These are phyloP conservation scores for Orthonyx spaldingii DNA, from an alignment of 2,113 vertebrate genomes.

Conservation along the genomic window DNA sequence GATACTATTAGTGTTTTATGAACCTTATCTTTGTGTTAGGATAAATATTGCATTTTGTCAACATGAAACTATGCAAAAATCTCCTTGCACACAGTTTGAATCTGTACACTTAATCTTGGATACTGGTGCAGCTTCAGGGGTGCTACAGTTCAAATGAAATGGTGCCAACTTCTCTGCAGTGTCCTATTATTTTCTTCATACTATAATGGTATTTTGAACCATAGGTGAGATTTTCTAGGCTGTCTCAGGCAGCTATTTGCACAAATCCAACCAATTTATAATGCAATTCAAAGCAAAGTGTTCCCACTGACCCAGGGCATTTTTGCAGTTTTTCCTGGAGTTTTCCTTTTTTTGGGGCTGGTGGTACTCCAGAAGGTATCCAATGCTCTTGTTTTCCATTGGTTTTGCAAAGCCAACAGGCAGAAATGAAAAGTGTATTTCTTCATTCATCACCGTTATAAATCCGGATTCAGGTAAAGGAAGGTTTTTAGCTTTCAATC, in stretches of 20 bases:
- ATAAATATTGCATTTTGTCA: background rate
- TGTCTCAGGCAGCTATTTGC: background rate
- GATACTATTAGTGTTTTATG: background rate
- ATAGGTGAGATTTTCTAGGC: background rate
- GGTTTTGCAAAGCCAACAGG: background rate
- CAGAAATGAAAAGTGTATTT: background rate
- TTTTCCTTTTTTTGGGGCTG: background rate
- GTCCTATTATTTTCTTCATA: background rate
- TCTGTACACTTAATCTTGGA: background rate
- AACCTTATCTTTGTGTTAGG: background rate
- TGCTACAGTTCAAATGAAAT: background rate
- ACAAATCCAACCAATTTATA: background rate
- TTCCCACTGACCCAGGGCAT: background rate
- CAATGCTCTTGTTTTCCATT: background rate
- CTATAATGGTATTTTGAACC: background rate
- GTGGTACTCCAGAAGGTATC: background rate
- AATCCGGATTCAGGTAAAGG: background rate
- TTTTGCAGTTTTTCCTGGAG: background rate
- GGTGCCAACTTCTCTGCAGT: background rate
- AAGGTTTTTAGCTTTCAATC: background rate
- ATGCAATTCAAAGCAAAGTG: background rate
- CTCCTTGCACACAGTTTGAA: background rate
- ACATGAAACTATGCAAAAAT: background rate
- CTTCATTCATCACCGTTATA: background rate
- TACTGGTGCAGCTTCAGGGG: background rate